Evolutionary conservation across 2,797 vertebrate species (phyloP).

Genomic region (Microctenopoma lineatum): DNA sequence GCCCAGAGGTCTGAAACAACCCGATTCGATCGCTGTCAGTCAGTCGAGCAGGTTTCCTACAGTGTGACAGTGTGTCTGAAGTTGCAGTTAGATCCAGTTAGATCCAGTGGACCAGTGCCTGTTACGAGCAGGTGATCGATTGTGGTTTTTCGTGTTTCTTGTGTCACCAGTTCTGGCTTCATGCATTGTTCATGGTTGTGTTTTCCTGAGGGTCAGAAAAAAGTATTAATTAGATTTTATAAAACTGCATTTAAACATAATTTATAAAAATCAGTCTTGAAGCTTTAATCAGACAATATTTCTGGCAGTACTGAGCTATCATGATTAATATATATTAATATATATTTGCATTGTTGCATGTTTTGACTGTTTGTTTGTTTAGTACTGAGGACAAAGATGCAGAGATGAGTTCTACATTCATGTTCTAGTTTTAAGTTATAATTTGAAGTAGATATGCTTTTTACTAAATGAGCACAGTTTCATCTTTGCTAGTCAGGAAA

Average conservation of each 20-base stretch:
- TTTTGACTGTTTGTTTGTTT: too few species aligned
- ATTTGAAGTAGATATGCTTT: background rate
- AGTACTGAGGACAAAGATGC: too few species aligned
- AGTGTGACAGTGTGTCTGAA: conserved; percentile 1
- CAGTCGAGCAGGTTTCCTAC: background rate
- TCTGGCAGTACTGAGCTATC: too few species aligned
- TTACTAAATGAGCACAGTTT: background rate
- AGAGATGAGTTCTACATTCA: too few species aligned
- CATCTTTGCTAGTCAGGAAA: conserved; percentile 9
- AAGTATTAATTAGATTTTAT: background rate
- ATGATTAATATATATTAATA: too few species aligned
- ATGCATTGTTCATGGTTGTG: conserved; percentile 47
- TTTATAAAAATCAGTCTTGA: too few species aligned
- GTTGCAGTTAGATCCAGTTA: background rate
- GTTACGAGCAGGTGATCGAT: background rate
- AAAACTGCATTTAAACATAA: too few species aligned
- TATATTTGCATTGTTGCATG: too few species aligned
- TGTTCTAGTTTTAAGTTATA: too few species aligned
- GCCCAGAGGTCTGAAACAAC: conserved; percentile 6
- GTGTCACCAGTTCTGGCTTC: conserved; percentile 30
- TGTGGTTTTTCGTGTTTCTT: background rate
- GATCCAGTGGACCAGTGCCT: background rate
- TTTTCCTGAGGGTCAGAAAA: conserved; percentile 60
- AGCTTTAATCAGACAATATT: too few species aligned
- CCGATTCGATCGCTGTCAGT: background rate